phyloP scores from a whole-genome alignment of 2,797 vertebrate species.

The Cuculus canorus region DNA sequence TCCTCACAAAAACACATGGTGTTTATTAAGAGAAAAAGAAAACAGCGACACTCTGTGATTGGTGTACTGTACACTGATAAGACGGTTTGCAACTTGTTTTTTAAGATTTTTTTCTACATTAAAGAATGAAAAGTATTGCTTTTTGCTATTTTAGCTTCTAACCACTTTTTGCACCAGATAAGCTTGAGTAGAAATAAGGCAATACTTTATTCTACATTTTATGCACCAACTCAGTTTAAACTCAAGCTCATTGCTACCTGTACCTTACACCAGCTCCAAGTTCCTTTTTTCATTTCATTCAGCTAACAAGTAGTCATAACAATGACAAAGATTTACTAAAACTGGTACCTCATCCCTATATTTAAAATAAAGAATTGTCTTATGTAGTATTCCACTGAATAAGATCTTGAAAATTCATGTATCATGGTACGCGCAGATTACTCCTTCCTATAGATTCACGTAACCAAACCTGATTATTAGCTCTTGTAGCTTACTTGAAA shows the following conservation, averaged over 20 bases:
- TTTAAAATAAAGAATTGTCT: background rate
- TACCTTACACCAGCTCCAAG: background rate
- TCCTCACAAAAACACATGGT: background rate
- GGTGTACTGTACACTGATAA: background rate
- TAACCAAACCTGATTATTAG: background rate
- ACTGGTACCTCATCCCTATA: rapidly evolving
- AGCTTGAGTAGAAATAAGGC: background rate
- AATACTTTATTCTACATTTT: background rate
- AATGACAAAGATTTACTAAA: background rate
- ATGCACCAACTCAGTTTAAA: background rate
- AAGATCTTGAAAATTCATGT: background rate
- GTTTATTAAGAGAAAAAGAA: background rate
- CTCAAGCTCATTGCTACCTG: background rate
- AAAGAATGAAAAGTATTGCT: background rate
- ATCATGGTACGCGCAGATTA: background rate
- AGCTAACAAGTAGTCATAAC: background rate
- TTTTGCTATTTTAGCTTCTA: background rate
- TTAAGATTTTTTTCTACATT: background rate
- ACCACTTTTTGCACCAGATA: background rate
- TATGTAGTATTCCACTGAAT: background rate
- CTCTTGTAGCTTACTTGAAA: background rate
- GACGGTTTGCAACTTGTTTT: background rate
- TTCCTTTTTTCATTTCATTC: background rate
- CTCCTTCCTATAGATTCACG: background rate
- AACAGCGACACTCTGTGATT: background rate